Conservation (phyloP, 2,888 invertebrate species). For the Diabrotica balteata region DNA sequence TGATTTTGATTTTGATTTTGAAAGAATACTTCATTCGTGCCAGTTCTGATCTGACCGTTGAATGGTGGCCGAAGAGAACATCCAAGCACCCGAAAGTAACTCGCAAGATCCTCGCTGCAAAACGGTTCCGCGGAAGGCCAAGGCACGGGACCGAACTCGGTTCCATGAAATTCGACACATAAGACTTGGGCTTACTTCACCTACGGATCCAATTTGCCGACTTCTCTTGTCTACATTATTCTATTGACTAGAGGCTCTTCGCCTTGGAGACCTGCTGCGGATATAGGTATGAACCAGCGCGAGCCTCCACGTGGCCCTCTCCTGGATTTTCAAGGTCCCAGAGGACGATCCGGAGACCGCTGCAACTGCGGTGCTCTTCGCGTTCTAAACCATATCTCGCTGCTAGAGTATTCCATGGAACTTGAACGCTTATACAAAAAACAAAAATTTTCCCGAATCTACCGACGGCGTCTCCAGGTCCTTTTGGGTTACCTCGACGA, state of each 20-base stretch:
- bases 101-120: slow-evolving; percentile 46
- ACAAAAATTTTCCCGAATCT: slow-evolving; percentile 2
- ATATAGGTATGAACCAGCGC: too few relatives aligned
- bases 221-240: too few relatives aligned
- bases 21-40: too few relatives aligned
- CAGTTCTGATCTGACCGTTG: slow-evolving; percentile 7
- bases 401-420: too few relatives aligned
- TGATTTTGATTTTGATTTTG: too few relatives aligned
- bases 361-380: too few relatives aligned
- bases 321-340: too few relatives aligned
- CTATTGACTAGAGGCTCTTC: too few relatives aligned
- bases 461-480: slow-evolving; percentile 8
- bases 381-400: too few relatives aligned
- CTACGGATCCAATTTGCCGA: slow-evolving; percentile 40
- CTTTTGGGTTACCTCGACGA: slow-evolving; percentile 24
- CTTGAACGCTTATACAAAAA: neutral
- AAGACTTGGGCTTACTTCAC: slow-evolving; percentile 56
- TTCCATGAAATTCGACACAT: slow-evolving; percentile 36
- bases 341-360: too few relatives aligned
- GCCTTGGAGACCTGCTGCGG: too few relatives aligned
- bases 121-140: slow-evolving; percentile 54
- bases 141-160: slow-evolving; percentile 60
- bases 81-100: neutral
- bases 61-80: neutral
- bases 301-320: too few relatives aligned